Evolutionary conservation across 2,797 vertebrate genomes (phyloP).

Genomic region (Bucorvus abyssinicus): DNA sequence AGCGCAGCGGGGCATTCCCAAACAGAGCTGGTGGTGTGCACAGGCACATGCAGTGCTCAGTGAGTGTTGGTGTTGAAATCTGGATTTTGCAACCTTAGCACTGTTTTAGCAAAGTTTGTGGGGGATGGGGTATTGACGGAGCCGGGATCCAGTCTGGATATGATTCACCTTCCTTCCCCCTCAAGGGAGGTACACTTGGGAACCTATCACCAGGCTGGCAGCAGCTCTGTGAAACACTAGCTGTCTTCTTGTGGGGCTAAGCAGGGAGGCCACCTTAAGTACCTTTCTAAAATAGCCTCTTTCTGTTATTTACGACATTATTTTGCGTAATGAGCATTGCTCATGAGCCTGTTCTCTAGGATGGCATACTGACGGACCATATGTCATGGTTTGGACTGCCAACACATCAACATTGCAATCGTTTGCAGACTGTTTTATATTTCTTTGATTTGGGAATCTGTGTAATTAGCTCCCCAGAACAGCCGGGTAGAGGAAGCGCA

Average conservation of each 20-base stretch:
- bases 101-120: background rate
- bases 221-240: background rate
- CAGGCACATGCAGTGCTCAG: accelerated
- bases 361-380: conserved; percentile 65
- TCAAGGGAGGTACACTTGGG: background rate
- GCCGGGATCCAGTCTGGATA: background rate
- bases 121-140: background rate
- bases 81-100: background rate
- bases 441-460: conserved; percentile 54
- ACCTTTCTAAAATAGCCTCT: conserved; percentile 27
- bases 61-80: accelerated
- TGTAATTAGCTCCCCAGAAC: conserved; percentile 64
- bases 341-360: conserved; percentile 36
- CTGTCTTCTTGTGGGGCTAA: conserved; percentile 10
- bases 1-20: accelerated
- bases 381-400: conserved; percentile 65
- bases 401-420: conserved; percentile 61
- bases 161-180: conserved; percentile 59
- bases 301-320: conserved; percentile 37
- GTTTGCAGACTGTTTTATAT: conserved; percentile 62
- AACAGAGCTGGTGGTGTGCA: background rate
- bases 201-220: background rate
- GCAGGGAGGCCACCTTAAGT: conserved; percentile 18
- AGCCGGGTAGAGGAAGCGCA: conserved; percentile 42
- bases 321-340: background rate